Evolutionary conservation across 1,140 invertebrate genomes (phyloP), one percentile per base, ranked within the genome.

Genomic region (Sitobion miscanthi): DNA sequence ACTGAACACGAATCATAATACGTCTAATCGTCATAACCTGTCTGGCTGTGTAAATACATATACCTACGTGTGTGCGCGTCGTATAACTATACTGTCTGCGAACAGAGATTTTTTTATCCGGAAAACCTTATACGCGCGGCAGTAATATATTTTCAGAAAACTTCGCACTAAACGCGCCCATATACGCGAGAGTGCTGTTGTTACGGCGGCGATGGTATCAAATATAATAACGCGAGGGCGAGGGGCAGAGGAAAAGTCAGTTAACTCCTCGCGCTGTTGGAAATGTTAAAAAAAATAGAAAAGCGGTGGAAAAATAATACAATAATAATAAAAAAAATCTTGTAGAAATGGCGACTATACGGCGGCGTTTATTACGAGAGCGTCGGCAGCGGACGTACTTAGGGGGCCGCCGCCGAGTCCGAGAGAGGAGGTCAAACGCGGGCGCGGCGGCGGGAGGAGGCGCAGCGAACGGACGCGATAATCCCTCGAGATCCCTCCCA

Each of bases 401-500:
- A 62, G 57, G 57, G 57, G 57, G 57, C 57, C 25, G 86, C 45
- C 30, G n/a, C 30, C 45, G 87, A 49, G 62, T 35, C 62, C 25
- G 52, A 42, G 23, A 69, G 54, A 90, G 54, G 88, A 83, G 82
- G 82, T 85, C 90, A 91, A 77, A 77, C n/a, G 62, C 62, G 42
- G 25, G 62, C 62, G 25, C 11, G 25, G 49, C 69, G 62, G 57
- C 47, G 82, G 17, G 25, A 57, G 82, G 57, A 57, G 77, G 47
- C 90, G 77, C 69, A 47, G 25, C 91, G 49, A 91, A 83, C 69
- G 90, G 82, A 42, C 35, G 91, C 35, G 91, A 93, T 93, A 93
- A 93, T 93, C 91, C 91, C 77, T 86, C 91, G 91, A 93, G 77
- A 93, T 93, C 91, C 91, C 91, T 93, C 91, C 91, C 91, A 86